Evolutionary conservation across 2,888 invertebrate genomes (phyloP), one percentile per base, ranked within the genome.

Genomic region (Xestia rhomboidea): DNA sequence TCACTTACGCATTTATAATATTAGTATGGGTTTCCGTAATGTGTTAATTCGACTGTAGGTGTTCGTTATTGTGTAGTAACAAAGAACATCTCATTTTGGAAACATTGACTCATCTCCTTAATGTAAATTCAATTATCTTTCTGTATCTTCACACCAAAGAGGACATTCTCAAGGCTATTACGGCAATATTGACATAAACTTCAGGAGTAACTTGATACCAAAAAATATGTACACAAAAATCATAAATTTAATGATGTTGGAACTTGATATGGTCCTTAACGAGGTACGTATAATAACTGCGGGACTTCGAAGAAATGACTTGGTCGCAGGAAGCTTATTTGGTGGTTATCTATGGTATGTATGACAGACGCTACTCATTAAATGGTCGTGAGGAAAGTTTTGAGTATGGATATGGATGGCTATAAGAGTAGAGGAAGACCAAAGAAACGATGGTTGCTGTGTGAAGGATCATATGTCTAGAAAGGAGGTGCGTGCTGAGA

Each of bases 171-270:
- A 82, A 78, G 71, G 74, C 62, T 72, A 78, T 72, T 15, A 57
- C 27, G 44, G 18, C n/a, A 46, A 21, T 64, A 72, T 69, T 71
- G 46, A 81, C 85, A 73, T 78, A 57, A 75, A 75, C 18, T 75
- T 62, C 24, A 75, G 70, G 18, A 73, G 81, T 24, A 85, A 78
- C 60, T 30, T 85, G 78, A 82, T 68, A 75, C 49, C 27, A 82
- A 87, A 82, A 79, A 76, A 76, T 41, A 11, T 49, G 30, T 64
- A 51, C 51, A 63, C 75, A 74, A 81, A 81, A 87, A 83, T 87
- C 82, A 86, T 90, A 85, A 89, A 86, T 81, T 89, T 89, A 88
- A 90, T 87, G 83, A 87, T 89, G 81, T 85, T 79, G 88, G 86
- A 88, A 89, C 87, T 78, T 82, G 89, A 88, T 88, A 87, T 77